Percentiles rank a stretch among this genome's conserved stretches.
Evolutionary conservation across 1,140 invertebrate genomes (phyloP).

Genomic region (Streblospio benedicti): DNA sequence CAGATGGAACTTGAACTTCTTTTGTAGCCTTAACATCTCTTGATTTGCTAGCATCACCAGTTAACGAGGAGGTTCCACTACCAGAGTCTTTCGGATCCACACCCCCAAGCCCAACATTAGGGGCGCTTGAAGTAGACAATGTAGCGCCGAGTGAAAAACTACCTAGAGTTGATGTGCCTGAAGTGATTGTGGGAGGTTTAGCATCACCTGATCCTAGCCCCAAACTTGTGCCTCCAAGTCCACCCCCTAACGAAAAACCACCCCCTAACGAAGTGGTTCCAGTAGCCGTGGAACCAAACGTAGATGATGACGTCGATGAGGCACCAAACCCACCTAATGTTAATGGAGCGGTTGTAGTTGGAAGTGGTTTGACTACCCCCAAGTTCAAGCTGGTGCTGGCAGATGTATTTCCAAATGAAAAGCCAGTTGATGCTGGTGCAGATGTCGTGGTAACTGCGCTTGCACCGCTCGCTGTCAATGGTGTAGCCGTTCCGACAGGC

Average conservation of each 20-base stretch:
- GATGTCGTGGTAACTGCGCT: no score
- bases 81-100: background rate
- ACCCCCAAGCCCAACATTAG: background rate
- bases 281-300: no score
- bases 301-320: no score
- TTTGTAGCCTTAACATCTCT: constrained; percentile 57
- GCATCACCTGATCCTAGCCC: background rate
- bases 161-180: background rate
- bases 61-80: background rate
- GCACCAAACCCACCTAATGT: no score
- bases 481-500: no score
- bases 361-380: no score
- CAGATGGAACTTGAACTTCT: constrained; percentile 64
- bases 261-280: background rate
- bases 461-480: no score
- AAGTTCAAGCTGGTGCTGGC: no score
- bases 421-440: no score
- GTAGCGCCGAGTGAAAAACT: background rate
- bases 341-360: no score
- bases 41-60: background rate
- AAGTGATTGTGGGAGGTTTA: background rate
- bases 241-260: background rate
- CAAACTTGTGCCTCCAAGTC: background rate
- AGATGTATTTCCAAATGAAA: no score
- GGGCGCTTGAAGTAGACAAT: background rate